Evolutionary conservation across 2,888 invertebrate species (phyloP), one percentile per base, ranked within the genome.

Genomic region (Melanostoma scalare): DNA sequence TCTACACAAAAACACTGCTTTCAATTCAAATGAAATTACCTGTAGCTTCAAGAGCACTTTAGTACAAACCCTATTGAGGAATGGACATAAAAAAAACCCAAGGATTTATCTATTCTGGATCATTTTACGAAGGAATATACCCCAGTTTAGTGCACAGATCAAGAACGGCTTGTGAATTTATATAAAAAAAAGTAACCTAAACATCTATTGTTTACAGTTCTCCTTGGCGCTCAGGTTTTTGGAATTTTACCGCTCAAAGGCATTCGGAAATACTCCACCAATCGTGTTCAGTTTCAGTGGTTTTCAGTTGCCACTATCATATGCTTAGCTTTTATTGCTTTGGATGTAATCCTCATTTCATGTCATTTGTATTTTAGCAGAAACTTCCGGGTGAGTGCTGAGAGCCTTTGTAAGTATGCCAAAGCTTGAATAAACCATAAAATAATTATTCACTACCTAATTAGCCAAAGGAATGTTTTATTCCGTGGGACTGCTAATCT

Each of bases 191-290:
- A 20, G 20, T 42, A 30, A 48, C 3, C 31, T 3, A 3, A 38
- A 20, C 2, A 58, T 5, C 4, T 9, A 42, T 35, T 10, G 42
- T 40, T 36, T 30, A 6, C 10, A 84, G 82, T 84, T 38, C 33
- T 78, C 0, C 69, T 9, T 56, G 61, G n/a, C 44, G 56, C 78
- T 0, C 82, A 84, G 60, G 53, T 79, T 44, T 69, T 78, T 6
- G 82, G 82, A 3, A 79, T 84, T 6, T 20, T 78, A 33, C 82
- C 82, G 0, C 33, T 84, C 3, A 84, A 74, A 42, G 42, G 69
- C 1, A 48, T 79, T 9, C 44, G 38, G 2, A 10, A 20, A 48
- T 71, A 20, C 3, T 40, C 63, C 9, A 38, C 74, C 0, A 48
- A 53, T 0, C 40, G 4, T 0, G n/a, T 79, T 44, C 53, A 38